These are phyloP conservation scores for Aphidius ervi DNA, from an alignment of 1,140 invertebrate genomes.

Conservation along the genomic window DNA sequence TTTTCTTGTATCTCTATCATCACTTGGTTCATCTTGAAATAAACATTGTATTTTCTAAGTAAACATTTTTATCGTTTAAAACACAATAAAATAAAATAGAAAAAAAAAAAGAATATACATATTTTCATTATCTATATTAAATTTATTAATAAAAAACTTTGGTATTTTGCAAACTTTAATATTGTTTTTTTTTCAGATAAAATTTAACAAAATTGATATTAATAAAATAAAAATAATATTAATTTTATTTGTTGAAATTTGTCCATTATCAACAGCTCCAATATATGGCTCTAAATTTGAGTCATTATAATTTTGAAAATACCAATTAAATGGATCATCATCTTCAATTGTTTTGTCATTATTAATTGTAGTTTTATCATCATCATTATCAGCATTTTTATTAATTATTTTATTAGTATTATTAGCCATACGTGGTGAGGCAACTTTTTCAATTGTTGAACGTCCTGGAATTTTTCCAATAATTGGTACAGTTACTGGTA, in stretches of 20 bases:
- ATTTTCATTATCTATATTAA: not conserved
- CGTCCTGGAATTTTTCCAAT: slow-evolving; percentile 44
- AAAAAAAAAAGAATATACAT: too few species aligned
- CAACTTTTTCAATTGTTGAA: slow-evolving; percentile 63
- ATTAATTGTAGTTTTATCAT: slow-evolving; percentile 1
- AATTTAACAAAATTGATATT: not conserved
- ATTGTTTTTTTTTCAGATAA: slow-evolving; percentile 11
- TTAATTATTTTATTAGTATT: slow-evolving; percentile 25
- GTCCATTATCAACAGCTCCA: slow-evolving; percentile 40
- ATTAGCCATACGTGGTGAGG: slow-evolving; percentile 47
- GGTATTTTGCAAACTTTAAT: slow-evolving; percentile 1
- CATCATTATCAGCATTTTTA: slow-evolving; percentile 10
- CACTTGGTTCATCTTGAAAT: too few species aligned
- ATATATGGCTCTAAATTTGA: slow-evolving; percentile 65
- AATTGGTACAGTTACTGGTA: slow-evolving; percentile 35
- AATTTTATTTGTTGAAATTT: not conserved
- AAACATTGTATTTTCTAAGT: too few species aligned
- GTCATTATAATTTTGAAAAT: slow-evolving; percentile 74
- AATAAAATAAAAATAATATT: not conserved
- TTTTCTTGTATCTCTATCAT: too few species aligned
- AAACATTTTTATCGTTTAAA: too few species aligned
- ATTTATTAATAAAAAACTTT: slow-evolving; percentile 14
- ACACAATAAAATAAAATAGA: too few species aligned
- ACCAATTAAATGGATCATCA: slow-evolving; percentile 62
- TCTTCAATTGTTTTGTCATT: not conserved